These are phyloP conservation scores for Phylloscopus collybita DNA, from an alignment of 2,797 vertebrate genomes.

Conservation along the genomic window DNA sequence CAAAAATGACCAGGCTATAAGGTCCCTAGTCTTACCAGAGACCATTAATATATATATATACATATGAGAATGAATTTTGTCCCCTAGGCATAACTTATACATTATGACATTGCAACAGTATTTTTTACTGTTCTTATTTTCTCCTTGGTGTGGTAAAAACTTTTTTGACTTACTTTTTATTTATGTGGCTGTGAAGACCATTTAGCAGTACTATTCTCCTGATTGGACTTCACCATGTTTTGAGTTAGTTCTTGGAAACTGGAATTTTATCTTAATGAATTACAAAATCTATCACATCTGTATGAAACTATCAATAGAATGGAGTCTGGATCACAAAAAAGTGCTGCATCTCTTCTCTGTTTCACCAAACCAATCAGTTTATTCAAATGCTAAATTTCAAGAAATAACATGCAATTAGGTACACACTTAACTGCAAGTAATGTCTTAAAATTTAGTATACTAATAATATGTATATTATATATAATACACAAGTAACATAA, in stretches of 20 bases:
- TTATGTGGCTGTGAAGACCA: background rate
- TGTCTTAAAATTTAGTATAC: background rate
- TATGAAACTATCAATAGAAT: background rate
- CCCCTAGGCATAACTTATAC: background rate
- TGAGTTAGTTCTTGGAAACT: background rate
- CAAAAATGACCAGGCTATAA: background rate
- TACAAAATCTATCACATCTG: background rate
- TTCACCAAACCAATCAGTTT: background rate
- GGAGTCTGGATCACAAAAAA: background rate
- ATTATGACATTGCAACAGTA: background rate
- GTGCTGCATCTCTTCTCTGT: background rate
- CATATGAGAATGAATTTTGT: background rate
- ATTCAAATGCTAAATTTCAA: background rate
- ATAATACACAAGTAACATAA: background rate
- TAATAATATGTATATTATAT: background rate
- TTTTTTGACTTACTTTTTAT: background rate
- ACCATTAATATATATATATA: background rate
- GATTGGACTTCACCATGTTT: background rate
- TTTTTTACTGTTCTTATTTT: background rate
- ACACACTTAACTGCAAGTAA: background rate
- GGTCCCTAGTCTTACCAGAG: background rate
- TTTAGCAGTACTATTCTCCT: background rate
- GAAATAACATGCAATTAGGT: background rate
- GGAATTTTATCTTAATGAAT: background rate
- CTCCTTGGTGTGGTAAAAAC: background rate